These are phyloP conservation scores for Crematogaster levior DNA, from an alignment of 2,888 invertebrate genomes.

Conservation along the genomic window DNA sequence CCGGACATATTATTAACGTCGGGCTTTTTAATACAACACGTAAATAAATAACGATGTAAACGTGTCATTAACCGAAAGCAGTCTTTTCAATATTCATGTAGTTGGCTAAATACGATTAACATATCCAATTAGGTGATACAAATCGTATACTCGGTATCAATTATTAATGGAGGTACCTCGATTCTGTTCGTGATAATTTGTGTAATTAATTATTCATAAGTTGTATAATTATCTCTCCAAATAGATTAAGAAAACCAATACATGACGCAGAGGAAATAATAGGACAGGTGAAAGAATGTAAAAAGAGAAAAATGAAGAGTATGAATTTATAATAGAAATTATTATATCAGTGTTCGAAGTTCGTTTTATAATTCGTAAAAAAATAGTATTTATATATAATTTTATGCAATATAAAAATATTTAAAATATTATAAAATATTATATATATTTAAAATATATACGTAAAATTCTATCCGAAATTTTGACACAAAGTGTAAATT, in stretches of 20 bases:
- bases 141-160: conserved; percentile 39
- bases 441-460: background rate
- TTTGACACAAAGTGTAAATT: background rate
- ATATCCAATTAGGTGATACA: conserved; percentile 51
- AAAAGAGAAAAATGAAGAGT: background rate
- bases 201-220: conserved; percentile 44
- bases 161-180: conserved; percentile 25
- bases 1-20: conserved; percentile 51
- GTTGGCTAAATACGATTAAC: conserved; percentile 49
- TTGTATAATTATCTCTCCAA: conserved; percentile 14
- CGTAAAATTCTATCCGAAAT: background rate
- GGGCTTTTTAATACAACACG: conserved; percentile 32
- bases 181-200: conserved; percentile 40
- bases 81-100: conserved; percentile 46
- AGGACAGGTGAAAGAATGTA: background rate
- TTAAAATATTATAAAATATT: background rate
- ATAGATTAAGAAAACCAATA: conserved; percentile 35
- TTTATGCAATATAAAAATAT: background rate
- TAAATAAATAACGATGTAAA: conserved; percentile 49
- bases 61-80: conserved; percentile 40
- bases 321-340: background rate
- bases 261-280: background rate
- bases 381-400: background rate
- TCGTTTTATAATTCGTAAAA: background rate
- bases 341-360: background rate